Percentiles rank a stretch among this genome's conserved stretches.
Conservation (phyloP, 2,797 vertebrate genomes). For the Heterohyrax brucei region DNA sequence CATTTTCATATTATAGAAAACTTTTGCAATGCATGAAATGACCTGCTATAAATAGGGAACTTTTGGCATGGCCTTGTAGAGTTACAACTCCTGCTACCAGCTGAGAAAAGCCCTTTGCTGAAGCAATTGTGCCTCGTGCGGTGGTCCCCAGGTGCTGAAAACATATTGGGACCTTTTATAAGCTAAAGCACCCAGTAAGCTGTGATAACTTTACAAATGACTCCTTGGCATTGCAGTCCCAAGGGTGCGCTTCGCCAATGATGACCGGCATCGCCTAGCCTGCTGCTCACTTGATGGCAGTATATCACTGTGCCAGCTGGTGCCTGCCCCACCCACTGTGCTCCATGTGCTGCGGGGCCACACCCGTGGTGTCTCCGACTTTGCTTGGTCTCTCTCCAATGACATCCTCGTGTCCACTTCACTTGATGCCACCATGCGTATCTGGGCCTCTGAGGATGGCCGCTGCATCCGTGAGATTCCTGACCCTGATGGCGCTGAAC, state of each 20-base stretch:
- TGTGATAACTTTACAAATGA: slow-evolving; percentile 31
- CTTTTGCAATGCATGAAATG: slow-evolving; percentile 15
- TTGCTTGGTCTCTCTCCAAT: slow-evolving; percentile 98
- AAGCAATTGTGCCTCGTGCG: neutral
- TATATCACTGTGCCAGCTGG: slow-evolving; percentile 96
- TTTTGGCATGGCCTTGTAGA: slow-evolving; percentile 30
- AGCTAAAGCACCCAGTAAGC: neutral
- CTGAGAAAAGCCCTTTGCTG: slow-evolving; percentile 66
- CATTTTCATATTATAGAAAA: slow-evolving; percentile 40
- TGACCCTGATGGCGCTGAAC: slow-evolving; percentile 95
- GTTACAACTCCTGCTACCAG: slow-evolving; percentile 29
- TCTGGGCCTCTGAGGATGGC: slow-evolving; percentile 97
- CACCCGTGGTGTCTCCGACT: slow-evolving; percentile 94
- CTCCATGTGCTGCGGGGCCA: slow-evolving; percentile 95
- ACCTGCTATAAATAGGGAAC: slow-evolving; percentile 23
- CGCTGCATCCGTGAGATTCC: slow-evolving; percentile 96
- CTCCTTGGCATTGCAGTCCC: slow-evolving; percentile 91
- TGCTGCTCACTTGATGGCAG: slow-evolving; percentile 97
- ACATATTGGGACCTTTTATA: neutral
- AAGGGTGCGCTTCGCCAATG: slow-evolving; percentile 96
- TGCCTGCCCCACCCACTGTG: slow-evolving; percentile 94
- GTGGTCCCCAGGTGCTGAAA: neutral
- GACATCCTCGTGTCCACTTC: slow-evolving; percentile 97
- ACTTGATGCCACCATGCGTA: slow-evolving; percentile 95
- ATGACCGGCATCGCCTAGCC: slow-evolving; percentile 96